These are phyloP conservation scores for Triplophysa tibetana DNA, from an alignment of 2,113 vertebrate species.

Conservation along the genomic window DNA sequence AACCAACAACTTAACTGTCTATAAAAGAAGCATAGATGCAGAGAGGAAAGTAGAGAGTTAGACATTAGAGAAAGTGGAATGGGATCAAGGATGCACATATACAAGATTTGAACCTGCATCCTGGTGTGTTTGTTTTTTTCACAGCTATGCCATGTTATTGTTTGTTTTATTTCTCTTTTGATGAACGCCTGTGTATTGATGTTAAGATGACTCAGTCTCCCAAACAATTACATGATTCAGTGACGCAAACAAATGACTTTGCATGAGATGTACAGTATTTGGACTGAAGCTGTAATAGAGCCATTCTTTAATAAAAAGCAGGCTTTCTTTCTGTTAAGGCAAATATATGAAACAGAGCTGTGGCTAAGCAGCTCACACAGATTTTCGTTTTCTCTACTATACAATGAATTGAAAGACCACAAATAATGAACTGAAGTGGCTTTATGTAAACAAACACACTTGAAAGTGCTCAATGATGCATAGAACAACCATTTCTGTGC, in stretches of 20 bases:
- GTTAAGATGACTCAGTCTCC: background rate
- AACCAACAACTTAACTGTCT: too few species aligned
- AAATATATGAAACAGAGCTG: background rate
- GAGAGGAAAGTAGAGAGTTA: too few species aligned
- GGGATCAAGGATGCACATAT: too few species aligned
- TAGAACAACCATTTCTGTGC: too few species aligned
- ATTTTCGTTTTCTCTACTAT: background rate
- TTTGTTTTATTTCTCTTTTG: background rate
- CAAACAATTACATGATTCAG: too few species aligned
- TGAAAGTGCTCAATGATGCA: too few species aligned
- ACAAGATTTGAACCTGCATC: too few species aligned
- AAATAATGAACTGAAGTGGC: background rate
- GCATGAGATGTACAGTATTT: background rate
- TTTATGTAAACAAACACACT: too few species aligned
- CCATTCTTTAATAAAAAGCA: background rate
- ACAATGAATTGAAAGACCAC: background rate
- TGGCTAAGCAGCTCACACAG: too few species aligned
- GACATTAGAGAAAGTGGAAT: too few species aligned
- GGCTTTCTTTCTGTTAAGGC: background rate
- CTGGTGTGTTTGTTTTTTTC: too few species aligned
- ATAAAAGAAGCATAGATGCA: too few species aligned
- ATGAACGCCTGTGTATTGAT: background rate
- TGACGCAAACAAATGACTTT: background rate
- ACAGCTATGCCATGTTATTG: background rate
- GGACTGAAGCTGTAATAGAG: background rate